phyloP scores from a whole-genome alignment of 2,113 vertebrate genomes.

The Sinocyclocheilus anophthalmus region DNA sequence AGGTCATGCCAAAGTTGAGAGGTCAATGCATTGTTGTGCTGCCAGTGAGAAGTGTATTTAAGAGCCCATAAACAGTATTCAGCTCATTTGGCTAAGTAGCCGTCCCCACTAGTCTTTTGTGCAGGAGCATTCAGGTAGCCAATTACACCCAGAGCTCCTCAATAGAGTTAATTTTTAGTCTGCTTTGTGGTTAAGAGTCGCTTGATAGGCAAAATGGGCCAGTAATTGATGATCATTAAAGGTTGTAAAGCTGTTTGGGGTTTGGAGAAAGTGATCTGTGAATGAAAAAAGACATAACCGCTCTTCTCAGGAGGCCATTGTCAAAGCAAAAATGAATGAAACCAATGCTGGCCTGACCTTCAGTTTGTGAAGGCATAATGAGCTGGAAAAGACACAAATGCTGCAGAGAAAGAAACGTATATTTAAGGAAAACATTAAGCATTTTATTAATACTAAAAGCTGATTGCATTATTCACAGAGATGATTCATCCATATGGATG shows the following conservation, averaged over 20 bases:
- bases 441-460: neutral
- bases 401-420: neutral
- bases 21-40: conserved; percentile 80
- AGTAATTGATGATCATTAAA: conserved; percentile 87
- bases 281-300: conserved; percentile 80
- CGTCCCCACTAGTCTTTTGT: conserved; percentile 72
- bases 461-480: neutral
- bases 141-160: conserved; percentile 76
- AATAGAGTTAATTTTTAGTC: conserved; percentile 84
- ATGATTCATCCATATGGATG: conserved; percentile 61
- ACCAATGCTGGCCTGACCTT: conserved; percentile 47
- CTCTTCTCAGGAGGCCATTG: conserved; percentile 50
- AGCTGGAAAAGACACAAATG: conserved; percentile 15
- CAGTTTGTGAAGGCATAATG: conserved; percentile 44
- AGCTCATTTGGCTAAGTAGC: conserved; percentile 76
- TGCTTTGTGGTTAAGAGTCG: conserved; percentile 82
- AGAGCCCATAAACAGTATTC: conserved; percentile 81
- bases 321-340: conserved; percentile 55
- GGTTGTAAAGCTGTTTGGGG: conserved; percentile 84
- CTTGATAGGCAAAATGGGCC: conserved; percentile 82
- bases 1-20: conserved; percentile 81
- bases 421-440: neutral
- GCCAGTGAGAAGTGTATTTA: conserved; percentile 70
- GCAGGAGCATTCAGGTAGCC: conserved; percentile 76
- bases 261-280: conserved; percentile 78